Percentiles rank a stretch among this genome's conserved stretches.
These are phyloP conservation scores for Drosophila niveifrons DNA, from an alignment of 2,888 invertebrate genomes.

Conservation along the genomic window DNA sequence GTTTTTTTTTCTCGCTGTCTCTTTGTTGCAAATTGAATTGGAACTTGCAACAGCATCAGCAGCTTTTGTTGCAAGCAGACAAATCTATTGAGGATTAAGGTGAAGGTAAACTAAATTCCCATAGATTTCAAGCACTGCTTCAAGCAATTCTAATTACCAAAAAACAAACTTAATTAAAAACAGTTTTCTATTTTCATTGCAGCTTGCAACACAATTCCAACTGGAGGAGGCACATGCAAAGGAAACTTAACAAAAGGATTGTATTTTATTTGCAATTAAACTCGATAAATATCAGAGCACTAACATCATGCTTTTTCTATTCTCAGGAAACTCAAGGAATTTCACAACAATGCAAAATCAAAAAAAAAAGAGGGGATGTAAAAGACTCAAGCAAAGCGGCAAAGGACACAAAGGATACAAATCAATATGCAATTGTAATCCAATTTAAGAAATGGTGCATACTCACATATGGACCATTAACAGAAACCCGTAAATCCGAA, in stretches of 20 bases:
- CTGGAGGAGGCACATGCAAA: neutral
- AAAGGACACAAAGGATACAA: constrained; percentile 4
- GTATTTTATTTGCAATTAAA: neutral
- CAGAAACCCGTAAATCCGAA: constrained; percentile 86
- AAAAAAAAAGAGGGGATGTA: neutral
- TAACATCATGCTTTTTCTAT: neutral
- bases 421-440: constrained; percentile 34
- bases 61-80: constrained; percentile 68
- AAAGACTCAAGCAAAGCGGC: neutral
- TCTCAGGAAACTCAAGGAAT: constrained; percentile 7
- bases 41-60: constrained; percentile 31
- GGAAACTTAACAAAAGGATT: neutral
- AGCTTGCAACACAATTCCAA: constrained; percentile 17
- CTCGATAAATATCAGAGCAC: neutral
- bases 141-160: neutral
- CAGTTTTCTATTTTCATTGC: constrained; percentile 25
- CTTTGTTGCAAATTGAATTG: constrained; percentile 77
- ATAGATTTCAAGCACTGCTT: constrained; percentile 1
- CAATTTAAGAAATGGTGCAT: constrained; percentile 79
- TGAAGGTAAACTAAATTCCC: constrained; percentile 3
- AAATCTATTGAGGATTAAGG: constrained; percentile 55
- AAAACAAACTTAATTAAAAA: neutral
- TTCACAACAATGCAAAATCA: constrained; percentile 42
- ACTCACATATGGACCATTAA: constrained; percentile 85
- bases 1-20: constrained; percentile 29